Base-by-base conservation (phyloP, 2,888 invertebrate species). In the Sarcophaga variegata region DNA sequence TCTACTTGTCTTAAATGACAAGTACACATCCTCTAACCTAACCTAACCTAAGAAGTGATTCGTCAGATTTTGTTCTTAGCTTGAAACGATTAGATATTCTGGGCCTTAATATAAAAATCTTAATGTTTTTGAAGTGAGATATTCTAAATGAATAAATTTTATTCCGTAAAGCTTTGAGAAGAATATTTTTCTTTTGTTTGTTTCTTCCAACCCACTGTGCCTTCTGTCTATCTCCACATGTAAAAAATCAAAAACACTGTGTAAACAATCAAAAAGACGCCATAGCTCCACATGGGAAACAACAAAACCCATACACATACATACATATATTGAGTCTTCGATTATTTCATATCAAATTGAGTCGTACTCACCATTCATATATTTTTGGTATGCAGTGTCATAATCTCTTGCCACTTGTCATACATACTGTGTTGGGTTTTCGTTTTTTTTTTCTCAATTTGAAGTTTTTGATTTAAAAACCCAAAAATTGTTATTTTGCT, bases 321-420 rank as follows among this genome's bases (percentile, higher is more conserved):
- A 59, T 64, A 59, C 54, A 64, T n/a, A n/a, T n/a, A n/a, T n/a
- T 63, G 70, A 71, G 60, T 76, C 14, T 49, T 49, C 49, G 14
- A 49, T 14, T 49, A 49, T 49, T 49, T 49, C 49, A 49, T 49
- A 60, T 66, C 47, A 71, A 59, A 71, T 54, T 60, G 37, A n/a
- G n/a, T 67, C 66, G 60, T 63, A 71, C 80, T 71, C 66, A 37
- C 37, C 37, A 37, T 37, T 37, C 37, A 37, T 37, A 37, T 6
- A 6, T 37, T 37, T 37, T 37, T 37, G 0, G 66, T 75, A 64
- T 80, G 70, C 66, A 84, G 75, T 80, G 75, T 64, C 60, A 80
- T 71, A 81, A 60, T 59, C 49, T 76, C 76, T 81, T 80, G 84
- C 84, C 70, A 84, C 80, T 84, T 84, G 76, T 76, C 80, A 81